Evolutionary conservation across 2,888 invertebrate species (phyloP).

Genomic region (Stratiomys singularior): DNA sequence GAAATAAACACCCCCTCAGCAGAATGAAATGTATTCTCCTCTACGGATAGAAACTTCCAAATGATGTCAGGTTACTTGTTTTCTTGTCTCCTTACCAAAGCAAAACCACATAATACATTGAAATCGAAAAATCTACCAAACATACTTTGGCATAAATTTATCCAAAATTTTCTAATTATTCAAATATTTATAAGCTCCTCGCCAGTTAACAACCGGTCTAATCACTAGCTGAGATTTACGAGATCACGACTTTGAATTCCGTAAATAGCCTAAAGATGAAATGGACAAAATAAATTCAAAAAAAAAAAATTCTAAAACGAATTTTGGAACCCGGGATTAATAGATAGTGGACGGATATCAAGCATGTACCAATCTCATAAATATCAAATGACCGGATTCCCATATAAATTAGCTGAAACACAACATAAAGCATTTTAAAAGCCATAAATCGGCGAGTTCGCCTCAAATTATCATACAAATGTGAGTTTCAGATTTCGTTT

Average conservation of each 20-base stretch:
- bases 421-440: slow-evolving; percentile 64
- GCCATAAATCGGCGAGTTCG: slow-evolving; percentile 60
- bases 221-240: slow-evolving; percentile 47
- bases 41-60: too few species aligned
- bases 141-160: too few species aligned
- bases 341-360: not conserved
- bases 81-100: too few species aligned
- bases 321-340: not conserved
- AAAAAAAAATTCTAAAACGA: not conserved
- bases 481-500: slow-evolving; percentile 39
- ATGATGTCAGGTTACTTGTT: too few species aligned
- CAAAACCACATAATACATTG: too few species aligned
- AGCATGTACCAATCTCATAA: slow-evolving; percentile 33
- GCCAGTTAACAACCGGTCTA: slow-evolving; percentile 32
- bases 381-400: slow-evolving; percentile 51
- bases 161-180: slow-evolving; percentile 12
- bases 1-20: too few species aligned
- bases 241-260: slow-evolving; percentile 48
- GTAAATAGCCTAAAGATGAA: slow-evolving; percentile 10
- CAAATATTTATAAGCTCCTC: slow-evolving; percentile 20
- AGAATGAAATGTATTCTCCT: too few species aligned
- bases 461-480: slow-evolving; percentile 52
- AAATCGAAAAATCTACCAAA: too few species aligned
- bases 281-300: not conserved
- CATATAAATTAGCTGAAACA: slow-evolving; percentile 64